Conservation (phyloP, 2,797 vertebrate genomes). For the Catamblyrhynchus diadema region DNA sequence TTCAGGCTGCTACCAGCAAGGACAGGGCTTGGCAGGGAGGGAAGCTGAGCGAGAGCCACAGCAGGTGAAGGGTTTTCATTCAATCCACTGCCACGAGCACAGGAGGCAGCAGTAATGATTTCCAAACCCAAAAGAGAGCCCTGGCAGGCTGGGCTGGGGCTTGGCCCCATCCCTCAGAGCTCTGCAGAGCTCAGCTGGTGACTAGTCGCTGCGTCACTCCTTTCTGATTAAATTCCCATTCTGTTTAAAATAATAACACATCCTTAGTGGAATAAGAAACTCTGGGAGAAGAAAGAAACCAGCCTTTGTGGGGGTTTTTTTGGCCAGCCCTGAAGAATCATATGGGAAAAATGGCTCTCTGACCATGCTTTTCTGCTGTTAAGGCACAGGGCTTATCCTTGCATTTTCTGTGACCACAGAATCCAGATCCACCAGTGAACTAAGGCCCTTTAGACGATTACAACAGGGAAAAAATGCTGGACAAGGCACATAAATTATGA, state of each 20-base stretch:
- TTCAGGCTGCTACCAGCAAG: background rate
- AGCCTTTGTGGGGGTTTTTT: background rate
- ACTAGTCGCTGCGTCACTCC: conserved; percentile 34
- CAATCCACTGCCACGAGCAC: conserved; percentile 53
- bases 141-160: conserved; percentile 25
- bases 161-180: conserved; percentile 19
- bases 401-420: background rate
- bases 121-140: conserved; percentile 41
- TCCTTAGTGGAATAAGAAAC: conserved; percentile 17
- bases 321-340: background rate
- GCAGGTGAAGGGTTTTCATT: conserved; percentile 66
- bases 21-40: background rate
- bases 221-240: conserved; percentile 54
- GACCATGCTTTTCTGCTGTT: background rate
- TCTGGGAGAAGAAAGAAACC: conserved; percentile 7
- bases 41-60: background rate
- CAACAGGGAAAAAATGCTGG: background rate
- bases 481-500: background rate
- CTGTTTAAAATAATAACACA: background rate
- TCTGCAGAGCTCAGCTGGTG: conserved; percentile 42
- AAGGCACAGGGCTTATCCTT: background rate
- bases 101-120: conserved; percentile 48
- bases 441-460: background rate
- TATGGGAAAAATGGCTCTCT: background rate
- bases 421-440: background rate